Evolutionary conservation across 2,888 invertebrate species (phyloP), one percentile per base, ranked within the genome.

Genomic region (Hypomecis punctinalis): DNA sequence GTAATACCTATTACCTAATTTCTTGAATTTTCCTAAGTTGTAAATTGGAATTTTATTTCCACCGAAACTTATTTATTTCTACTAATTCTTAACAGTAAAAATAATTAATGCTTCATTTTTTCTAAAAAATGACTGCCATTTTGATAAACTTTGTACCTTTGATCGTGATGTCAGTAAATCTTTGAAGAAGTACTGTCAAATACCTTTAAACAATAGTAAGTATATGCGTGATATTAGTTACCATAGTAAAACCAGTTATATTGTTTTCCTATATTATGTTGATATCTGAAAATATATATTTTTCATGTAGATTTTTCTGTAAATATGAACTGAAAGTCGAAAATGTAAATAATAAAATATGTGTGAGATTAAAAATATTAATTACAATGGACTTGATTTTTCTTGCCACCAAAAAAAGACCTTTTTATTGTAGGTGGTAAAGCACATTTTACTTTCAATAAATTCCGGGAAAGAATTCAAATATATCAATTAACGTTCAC

Each of bases 211-310:
- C 73, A 78, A 74, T 71, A 57, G 84, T 85, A 23, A n/a, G n/a
- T n/a, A 85, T 80, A 79, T 82, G 77, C 82, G 91, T 91, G 91
- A 92, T 92, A 91, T 88, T 88, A 91, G 92, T 91, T 92, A 91
- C 91, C 91, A 84, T 90, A 89, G 83, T 80, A 76, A 80, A 65
- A 56, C 45, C 33, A 40, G 78, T 75, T 77, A 60, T 74, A 76
- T 78, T 63, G 71, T 76, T 74, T 72, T 71, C 70, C 67, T 76
- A 74, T 76, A 42, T 76, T 76, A 81, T 71, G 75, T 78, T 74
- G 65, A 78, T 77, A 56, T 75, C 73, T 77, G 37, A 55, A 80
- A 76, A 71, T 80, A 79, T 82, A 74, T 81, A 77, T 79, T 72
- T 78, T 77, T 78, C 70, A 77, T 77, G 68, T 73, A 76, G 68